Percentiles rank a stretch among this genome's conserved stretches.
Evolutionary conservation across 1,140 invertebrate genomes (phyloP).

Genomic region (Homarus americanus): DNA sequence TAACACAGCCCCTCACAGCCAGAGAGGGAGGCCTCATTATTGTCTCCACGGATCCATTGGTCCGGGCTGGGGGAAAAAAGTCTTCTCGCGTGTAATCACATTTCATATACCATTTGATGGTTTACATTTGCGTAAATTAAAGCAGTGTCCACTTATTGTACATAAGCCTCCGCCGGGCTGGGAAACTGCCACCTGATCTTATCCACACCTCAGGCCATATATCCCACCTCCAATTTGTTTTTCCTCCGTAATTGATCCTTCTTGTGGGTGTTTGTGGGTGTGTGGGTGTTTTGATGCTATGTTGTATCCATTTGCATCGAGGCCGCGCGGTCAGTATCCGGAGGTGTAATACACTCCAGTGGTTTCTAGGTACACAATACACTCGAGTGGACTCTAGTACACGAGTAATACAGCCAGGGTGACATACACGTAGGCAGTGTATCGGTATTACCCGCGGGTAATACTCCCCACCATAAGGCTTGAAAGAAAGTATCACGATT

Average conservation of each 20-base stretch:
- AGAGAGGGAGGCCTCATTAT: too few species aligned
- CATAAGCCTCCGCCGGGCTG: constrained; percentile 34
- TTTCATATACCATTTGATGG: constrained; percentile 67
- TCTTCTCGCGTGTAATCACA: constrained; percentile 62
- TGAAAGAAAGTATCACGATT: constrained; percentile 54
- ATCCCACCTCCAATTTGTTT: constrained; percentile 54
- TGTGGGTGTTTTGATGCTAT: not conserved
- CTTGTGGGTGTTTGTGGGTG: not conserved
- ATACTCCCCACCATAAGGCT: not conserved
- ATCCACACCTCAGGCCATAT: constrained; percentile 20
- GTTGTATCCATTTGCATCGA: constrained; percentile 9
- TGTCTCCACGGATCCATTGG: not conserved
- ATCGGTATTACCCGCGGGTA: constrained; percentile 34
- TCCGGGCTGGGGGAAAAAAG: not conserved
- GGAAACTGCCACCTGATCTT: constrained; percentile 52
- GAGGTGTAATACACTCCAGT: not conserved
- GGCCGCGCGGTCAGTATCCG: not conserved
- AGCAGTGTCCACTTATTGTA: constrained; percentile 58
- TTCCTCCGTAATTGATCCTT: constrained; percentile 43
- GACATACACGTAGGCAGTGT: too few species aligned
- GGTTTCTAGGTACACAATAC: too few species aligned
- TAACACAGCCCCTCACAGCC: too few species aligned
- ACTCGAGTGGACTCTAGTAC: too few species aligned
- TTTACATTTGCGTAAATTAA: constrained; percentile 70
- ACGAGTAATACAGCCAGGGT: too few species aligned